Conservation (phyloP, 2,113 vertebrate genomes). For the Equus quagga region DNA sequence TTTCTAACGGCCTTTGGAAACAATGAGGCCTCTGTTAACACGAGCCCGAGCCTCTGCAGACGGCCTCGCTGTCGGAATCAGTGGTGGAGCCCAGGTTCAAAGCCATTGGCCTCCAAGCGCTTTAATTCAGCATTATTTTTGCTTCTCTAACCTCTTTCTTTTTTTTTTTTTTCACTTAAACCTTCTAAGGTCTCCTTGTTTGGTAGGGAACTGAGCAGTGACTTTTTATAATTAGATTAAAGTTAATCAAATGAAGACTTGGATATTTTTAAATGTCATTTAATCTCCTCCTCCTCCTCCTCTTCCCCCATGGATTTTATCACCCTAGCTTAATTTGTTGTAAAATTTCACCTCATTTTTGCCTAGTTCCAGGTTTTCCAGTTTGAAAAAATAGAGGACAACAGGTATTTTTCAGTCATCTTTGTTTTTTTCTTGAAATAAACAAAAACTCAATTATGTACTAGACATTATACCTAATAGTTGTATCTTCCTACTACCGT, state of each 20-base stretch:
- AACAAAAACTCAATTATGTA: conserved; percentile 50
- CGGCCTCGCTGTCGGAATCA: conserved; percentile 88
- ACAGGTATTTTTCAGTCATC: conserved; percentile 79
- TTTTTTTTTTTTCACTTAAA: conserved; percentile 79
- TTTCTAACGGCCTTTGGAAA: conserved; percentile 90
- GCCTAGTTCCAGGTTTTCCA: conserved; percentile 71
- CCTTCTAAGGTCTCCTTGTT: conserved; percentile 89
- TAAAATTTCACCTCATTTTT: conserved; percentile 75
- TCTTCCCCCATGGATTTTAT: conserved; percentile 75
- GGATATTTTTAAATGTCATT: conserved; percentile 86
- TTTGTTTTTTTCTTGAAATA: conserved; percentile 80
- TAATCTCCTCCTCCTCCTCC: conserved; percentile 71
- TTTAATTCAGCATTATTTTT: conserved; percentile 91
- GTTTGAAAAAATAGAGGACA: neutral
- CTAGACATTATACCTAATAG: conserved; percentile 62
- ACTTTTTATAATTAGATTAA: conserved; percentile 90
- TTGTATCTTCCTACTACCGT: conserved; percentile 55
- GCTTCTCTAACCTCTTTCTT: conserved; percentile 87
- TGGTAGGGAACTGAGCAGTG: conserved; percentile 83
- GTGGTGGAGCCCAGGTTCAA: conserved; percentile 92
- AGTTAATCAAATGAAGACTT: conserved; percentile 88
- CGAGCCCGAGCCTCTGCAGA: conserved; percentile 83
- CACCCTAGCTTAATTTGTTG: conserved; percentile 71
- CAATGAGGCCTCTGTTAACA: conserved; percentile 96
- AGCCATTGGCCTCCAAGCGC: conserved; percentile 89